Base-by-base conservation (phyloP, 2,888 invertebrate species). In the Acanthosoma haemorrhoidale region DNA sequence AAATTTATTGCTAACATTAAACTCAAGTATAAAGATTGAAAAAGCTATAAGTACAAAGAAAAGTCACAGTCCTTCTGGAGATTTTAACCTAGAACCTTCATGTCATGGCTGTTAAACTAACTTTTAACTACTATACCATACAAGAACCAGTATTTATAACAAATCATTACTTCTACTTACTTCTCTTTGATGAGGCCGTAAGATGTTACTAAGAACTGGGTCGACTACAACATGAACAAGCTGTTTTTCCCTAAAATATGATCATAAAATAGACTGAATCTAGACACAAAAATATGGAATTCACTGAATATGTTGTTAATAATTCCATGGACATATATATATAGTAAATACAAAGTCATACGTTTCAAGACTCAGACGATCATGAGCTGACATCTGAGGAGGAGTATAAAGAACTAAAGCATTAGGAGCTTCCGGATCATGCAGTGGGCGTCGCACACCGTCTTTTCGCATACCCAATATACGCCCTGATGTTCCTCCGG, bases 211-310 rank as follows among this genome's bases (percentile, higher is more conserved):
- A 2, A 99, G 82, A 1, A 91, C 79, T 0, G 99, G 99, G 83
- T 99, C 99, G 0, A 99, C 96, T 0, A 99, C 99, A 2, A 99
- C 96, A 79, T 98, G 97, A 1, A 99, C 97, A 78, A 86, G 84
- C 68, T 83, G 82, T 69, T 85, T 84, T 29, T 84, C 83, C 67
- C 86, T 86, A 75, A 59, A 80, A 80, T 74, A 75, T 61, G 72
- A 60, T n/a, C n/a, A n/a, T n/a, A n/a, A n/a, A n/a, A n/a, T n/a
- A n/a, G n/a, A n/a, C n/a, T n/a, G n/a, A 71, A 72, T 6, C 36
- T 43, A 8, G 8, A 11, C 13, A 15, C 2, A 68, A 68, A 41
- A 15, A 41, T 18, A 21, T n/a, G n/a, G 4, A 38, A 38, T n/a
- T 38, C 4, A 25, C 2, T 21, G 25, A 6, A 9, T 32, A 15